Conservation (phyloP, 2,888 invertebrate species). For the Amblyjoppa fuscipennis region DNA sequence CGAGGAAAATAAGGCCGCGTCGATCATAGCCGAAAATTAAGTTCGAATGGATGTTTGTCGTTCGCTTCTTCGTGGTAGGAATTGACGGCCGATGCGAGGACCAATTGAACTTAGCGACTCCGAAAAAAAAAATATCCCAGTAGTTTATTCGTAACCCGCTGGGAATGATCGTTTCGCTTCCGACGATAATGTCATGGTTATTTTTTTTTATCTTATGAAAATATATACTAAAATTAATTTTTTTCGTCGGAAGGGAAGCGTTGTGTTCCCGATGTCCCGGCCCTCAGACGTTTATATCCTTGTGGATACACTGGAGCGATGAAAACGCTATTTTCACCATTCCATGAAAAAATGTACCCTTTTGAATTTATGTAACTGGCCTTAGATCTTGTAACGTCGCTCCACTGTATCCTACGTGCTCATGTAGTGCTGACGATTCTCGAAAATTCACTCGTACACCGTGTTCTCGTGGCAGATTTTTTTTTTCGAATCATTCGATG, state of each 20-base stretch:
- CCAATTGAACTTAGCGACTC: constrained; percentile 73
- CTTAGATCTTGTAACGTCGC: background rate
- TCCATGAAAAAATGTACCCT: background rate
- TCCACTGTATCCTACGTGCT: constrained; percentile 56
- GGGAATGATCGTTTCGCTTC: constrained; percentile 54
- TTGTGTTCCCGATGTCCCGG: constrained; percentile 39
- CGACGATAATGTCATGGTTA: constrained; percentile 32
- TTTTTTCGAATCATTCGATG: constrained; percentile 49
- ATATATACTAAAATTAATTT: constrained; percentile 10
- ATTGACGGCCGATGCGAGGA: constrained; percentile 75
- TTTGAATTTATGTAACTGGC: background rate
- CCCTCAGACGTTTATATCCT: constrained; percentile 50
- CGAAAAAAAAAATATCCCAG: constrained; percentile 54
- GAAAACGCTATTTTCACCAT: background rate
- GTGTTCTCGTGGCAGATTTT: constrained; percentile 56
- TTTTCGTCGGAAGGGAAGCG: constrained; percentile 40
- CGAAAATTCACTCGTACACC: constrained; percentile 51
- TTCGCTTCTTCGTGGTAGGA: constrained; percentile 81
- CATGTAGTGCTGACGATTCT: constrained; percentile 71
- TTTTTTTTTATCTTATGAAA: background rate
- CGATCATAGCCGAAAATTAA: constrained; percentile 49
- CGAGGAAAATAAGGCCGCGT: constrained; percentile 44
- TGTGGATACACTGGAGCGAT: constrained; percentile 28
- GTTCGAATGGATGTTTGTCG: constrained; percentile 80
- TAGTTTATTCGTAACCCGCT: constrained; percentile 69